Conservation (phyloP, 2,797 vertebrate genomes). For the Leptoclinus maculatus region DNA sequence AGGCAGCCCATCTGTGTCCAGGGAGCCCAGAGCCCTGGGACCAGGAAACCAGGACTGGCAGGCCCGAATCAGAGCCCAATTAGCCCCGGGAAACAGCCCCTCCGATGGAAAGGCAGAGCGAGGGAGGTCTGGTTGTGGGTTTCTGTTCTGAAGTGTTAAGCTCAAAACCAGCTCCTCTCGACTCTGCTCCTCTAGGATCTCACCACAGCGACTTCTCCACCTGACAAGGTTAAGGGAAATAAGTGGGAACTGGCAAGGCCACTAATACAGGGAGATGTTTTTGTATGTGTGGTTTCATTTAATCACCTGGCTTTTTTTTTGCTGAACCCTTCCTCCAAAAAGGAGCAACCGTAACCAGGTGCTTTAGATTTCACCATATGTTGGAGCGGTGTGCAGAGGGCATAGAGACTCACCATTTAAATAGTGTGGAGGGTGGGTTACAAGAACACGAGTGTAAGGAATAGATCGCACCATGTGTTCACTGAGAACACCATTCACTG, state of each 20-base stretch:
- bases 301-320: background rate
- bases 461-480: background rate
- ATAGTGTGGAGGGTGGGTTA: too few species aligned
- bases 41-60: conserved; percentile 79
- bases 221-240: background rate
- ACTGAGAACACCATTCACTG: background rate
- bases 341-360: background rate
- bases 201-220: conserved; percentile 30
- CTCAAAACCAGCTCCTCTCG: conserved; percentile 48
- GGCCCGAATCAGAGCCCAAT: conserved; percentile 63
- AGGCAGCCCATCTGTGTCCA: conserved; percentile 69
- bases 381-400: background rate
- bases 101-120: conserved; percentile 42
- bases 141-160: conserved; percentile 44
- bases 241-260: conserved; percentile 3
- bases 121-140: conserved; percentile 54
- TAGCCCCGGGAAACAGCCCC: conserved; percentile 66
- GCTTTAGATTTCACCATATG: background rate
- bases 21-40: conserved; percentile 60
- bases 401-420: background rate
- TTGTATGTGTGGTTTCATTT: background rate
- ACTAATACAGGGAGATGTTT: background rate
- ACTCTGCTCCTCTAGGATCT: conserved; percentile 27
- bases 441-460: background rate
- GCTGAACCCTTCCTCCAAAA: background rate